phyloP scores from a whole-genome alignment of 2,113 vertebrate genomes.

The Urocitellus parryii region DNA sequence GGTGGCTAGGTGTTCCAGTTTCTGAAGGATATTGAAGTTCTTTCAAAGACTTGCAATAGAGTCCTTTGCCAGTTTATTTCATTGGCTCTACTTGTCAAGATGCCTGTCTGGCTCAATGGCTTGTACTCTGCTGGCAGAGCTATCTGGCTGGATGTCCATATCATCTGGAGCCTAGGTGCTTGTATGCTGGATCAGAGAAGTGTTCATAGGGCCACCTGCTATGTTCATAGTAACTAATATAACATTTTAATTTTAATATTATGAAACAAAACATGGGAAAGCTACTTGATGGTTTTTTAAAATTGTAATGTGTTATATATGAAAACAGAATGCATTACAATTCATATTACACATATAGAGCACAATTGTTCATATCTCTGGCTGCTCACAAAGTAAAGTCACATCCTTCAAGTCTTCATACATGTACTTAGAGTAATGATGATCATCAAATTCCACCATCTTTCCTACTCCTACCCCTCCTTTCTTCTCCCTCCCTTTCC shows the following conservation, averaged over 20 bases:
- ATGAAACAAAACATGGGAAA: background rate
- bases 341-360: too few relatives aligned
- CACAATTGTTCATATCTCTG: too few relatives aligned
- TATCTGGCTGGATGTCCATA: background rate
- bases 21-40: background rate
- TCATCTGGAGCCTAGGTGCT: slow-evolving; percentile 2
- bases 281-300: background rate
- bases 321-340: too few relatives aligned
- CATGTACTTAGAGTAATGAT: too few relatives aligned
- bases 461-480: too few relatives aligned
- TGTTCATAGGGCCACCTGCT: slow-evolving; percentile 29
- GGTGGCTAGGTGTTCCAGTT: background rate
- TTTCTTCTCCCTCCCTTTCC: too few relatives aligned
- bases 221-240: background rate
- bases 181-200: slow-evolving; percentile 5
- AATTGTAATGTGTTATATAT: too few relatives aligned
- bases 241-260: slow-evolving; percentile 48
- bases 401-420: too few relatives aligned
- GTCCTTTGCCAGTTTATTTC: background rate
- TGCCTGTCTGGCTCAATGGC: background rate
- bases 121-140: slow-evolving; percentile 9
- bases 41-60: slow-evolving; percentile 5
- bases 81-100: background rate
- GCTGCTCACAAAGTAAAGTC: too few relatives aligned
- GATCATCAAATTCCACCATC: too few relatives aligned